Base-by-base conservation (phyloP, 1,140 invertebrate genomes). In the silkworm (Bombyx mori) region DNA sequence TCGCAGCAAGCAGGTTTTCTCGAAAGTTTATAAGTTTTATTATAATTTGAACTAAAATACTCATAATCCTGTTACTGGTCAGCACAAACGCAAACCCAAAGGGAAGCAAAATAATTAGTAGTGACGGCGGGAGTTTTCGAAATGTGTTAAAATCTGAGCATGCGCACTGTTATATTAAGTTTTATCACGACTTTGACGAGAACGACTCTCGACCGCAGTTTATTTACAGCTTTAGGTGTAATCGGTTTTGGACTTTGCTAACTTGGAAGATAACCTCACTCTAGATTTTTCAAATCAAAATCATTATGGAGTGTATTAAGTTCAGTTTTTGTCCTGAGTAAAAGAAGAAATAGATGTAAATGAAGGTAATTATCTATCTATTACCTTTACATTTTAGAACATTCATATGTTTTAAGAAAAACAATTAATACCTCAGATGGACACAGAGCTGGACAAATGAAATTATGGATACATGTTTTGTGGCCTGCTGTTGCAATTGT, bases 401-500 rank as follows among this genome's bases (percentile, higher is more conserved):
- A 35, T 35, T 35, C 26, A 35, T 3, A 35, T 47, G 46, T 18
- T 47, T 47, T n/a, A 47, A n/a, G 46, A 10, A 18, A 48, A 61
- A 63, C 26, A 71, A 79, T 82, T 77, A 69, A 82, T 79, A 77
- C 72, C 59, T 62, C 69, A 63, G 35, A 71, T 66, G 66, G 65
- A 66, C 64, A 62, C 61, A 58, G 26, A 58, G 59, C 60, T 60
- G 59, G 49, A 56, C 54, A 73, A 70, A 79, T 76, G 67, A 73
- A 54, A 65, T 65, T 65, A 88, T 88, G 86, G 82, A 85, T 69
- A 79, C 82, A 65, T 88, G 87, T 81, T 86, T 88, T 65, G 73
- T 64, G 53, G 75, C 77, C 8, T 88, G 83, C 69, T 80, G 85
- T 55, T 88, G 82, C 66, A 79, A 81, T 62, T 35, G 26, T 35